Evolutionary conservation across 2,113 vertebrate species (phyloP).

Genomic region (Paradoxurus hermaphroditus): DNA sequence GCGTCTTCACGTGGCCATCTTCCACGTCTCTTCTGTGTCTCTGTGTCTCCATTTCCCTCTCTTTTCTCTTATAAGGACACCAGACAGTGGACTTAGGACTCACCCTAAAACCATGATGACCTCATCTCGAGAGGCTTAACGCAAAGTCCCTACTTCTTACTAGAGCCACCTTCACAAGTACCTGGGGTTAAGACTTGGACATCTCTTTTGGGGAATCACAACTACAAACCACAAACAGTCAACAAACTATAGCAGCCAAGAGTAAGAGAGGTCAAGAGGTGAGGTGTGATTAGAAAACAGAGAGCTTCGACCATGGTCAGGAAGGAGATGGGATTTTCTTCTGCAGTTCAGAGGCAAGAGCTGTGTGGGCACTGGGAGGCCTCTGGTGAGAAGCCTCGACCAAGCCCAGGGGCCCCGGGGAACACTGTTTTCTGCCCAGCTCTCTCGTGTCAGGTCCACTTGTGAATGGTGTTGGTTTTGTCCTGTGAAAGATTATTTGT

Average conservation of each 20-base stretch:
- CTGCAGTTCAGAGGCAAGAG: background rate
- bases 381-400: background rate
- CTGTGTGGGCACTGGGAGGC: background rate
- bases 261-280: background rate
- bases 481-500: background rate
- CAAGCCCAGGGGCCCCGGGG: background rate
- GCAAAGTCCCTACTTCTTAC: background rate
- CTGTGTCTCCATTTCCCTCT: background rate
- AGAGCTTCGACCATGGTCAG: accelerated
- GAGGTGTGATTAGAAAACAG: background rate
- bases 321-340: background rate
- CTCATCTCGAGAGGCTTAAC: background rate
- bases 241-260: background rate
- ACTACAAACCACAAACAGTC: background rate
- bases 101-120: background rate
- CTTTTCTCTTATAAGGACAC: background rate
- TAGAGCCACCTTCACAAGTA: background rate
- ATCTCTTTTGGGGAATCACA: background rate
- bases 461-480: background rate
- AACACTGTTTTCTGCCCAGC: background rate
- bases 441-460: background rate
- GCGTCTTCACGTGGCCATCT: background rate
- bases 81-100: background rate
- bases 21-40: background rate
- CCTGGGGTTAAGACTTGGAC: background rate